A percentile compares a stretch with the other conserved stretches of the same genome.
Evolutionary conservation across 2,113 vertebrate genomes (phyloP).

Genomic region (Centrocercus urophasianus): DNA sequence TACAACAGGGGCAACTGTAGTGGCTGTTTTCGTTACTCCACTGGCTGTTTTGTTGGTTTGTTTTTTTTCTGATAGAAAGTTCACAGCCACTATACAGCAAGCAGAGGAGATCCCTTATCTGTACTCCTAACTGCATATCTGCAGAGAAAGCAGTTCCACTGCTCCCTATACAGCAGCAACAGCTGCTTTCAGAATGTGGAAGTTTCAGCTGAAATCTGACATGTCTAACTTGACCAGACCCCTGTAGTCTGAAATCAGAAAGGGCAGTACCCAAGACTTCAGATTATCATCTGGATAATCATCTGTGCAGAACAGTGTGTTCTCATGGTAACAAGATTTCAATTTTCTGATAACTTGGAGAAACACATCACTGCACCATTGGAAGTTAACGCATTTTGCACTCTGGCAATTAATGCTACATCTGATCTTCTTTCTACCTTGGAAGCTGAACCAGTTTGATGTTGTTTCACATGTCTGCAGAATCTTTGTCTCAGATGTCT

Average conservation of each 20-base stretch:
- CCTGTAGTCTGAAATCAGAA: background rate
- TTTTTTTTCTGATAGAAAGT: background rate
- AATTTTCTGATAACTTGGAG: background rate
- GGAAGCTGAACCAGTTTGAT: background rate
- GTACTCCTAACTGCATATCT: background rate
- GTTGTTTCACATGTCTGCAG: background rate
- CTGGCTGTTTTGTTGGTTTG: background rate
- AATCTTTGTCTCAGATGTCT: background rate
- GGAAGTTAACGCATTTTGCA: background rate
- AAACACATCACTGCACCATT: background rate
- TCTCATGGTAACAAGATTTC: background rate
- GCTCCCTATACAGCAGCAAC: background rate
- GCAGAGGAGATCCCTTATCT: background rate
- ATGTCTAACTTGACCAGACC: background rate
- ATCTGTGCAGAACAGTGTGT: background rate
- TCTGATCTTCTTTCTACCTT: slow-evolving; percentile 5
- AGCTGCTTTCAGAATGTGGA: background rate
- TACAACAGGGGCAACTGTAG: background rate
- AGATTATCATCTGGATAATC: background rate
- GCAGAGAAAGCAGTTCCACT: background rate
- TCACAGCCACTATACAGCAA: background rate
- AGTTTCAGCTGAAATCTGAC: background rate
- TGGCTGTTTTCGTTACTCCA: background rate
- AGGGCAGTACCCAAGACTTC: background rate
- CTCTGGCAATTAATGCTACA: background rate